Evolutionary conservation across 2,888 invertebrate genomes (phyloP), one percentile per base, ranked within the genome.

Genomic region (Priocnemis perturbator): DNA sequence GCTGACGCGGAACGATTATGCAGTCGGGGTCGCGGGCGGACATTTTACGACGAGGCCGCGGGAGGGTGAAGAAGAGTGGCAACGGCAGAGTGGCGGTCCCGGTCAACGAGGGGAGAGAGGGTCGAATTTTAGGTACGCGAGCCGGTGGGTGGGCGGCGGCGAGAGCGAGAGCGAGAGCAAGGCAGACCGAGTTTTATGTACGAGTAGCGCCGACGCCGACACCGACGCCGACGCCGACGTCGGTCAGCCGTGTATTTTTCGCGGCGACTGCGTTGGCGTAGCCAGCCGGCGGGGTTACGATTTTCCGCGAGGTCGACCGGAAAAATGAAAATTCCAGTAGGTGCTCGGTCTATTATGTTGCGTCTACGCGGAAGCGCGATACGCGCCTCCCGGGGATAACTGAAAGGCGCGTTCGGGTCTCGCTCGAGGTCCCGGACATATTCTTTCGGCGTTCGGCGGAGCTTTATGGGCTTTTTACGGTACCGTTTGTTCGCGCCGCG

Each of bases 311-410:
- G 83, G 81, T 83, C 83, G 80, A 85, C 81, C 82, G 83, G 86
- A 86, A 85, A 83, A 84, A 86, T 85, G 86, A 83, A 85, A 86
- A 86, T 86, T 86, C 83, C 78, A 76, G 77, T 73, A 76, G 77
- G 73, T 74, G 76, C 79, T 76, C 65, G 80, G 76, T 79, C 83
- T 81, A 81, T 82, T 83, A 82, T 83, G 79, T 81, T 74, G 66
- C 73, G 69, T 71, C 64, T 65, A 74, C 65, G 68, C 66, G 69
- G 59, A 73, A 53, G 74, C 71, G 69, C 71, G 79, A 78, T 79
- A 75, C 73, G 64, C 50, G 53, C 64, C 50, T 58, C 62, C 45
- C 37, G 47, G 58, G 69, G 64, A n/a, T 63, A 74, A 72, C 73
- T 73, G 77, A 78, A 76, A 79, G 75, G 71, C 63, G 76, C 76